Percentiles rank a stretch among this genome's conserved stretches.
Evolutionary conservation across 2,888 invertebrate species (phyloP).

Genomic region (Meganola albula): DNA sequence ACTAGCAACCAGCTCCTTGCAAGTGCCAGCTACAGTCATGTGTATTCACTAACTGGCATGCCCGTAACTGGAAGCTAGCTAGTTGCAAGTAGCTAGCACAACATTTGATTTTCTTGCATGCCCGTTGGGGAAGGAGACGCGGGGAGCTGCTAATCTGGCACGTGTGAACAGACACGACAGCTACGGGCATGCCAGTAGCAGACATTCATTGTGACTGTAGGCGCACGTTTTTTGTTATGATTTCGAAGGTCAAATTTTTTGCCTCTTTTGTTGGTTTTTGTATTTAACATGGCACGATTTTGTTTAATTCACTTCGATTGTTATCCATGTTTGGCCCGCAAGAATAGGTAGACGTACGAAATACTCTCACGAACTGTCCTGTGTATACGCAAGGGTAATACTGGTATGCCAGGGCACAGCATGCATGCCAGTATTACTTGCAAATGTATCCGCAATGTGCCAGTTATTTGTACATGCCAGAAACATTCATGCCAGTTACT

Average conservation of each 20-base stretch:
- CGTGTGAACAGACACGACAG: slow-evolving; percentile 17
- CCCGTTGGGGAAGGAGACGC: slow-evolving; percentile 16
- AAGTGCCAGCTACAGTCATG: slow-evolving; percentile 16
- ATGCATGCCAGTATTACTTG: slow-evolving; percentile 16
- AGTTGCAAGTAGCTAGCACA: slow-evolving; percentile 18
- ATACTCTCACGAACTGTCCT: slow-evolving; percentile 24
- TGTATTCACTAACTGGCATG: slow-evolving; percentile 17
- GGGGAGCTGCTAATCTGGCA: slow-evolving; percentile 13
- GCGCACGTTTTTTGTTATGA: slow-evolving; percentile 11
- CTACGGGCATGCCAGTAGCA: slow-evolving; percentile 14
- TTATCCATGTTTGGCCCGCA: slow-evolving; percentile 7
- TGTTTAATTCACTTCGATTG: not conserved
- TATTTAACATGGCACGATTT: slow-evolving; percentile 1
- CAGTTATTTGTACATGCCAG: slow-evolving; percentile 14
- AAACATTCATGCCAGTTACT: slow-evolving; percentile 10
- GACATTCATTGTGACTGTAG: slow-evolving; percentile 10
- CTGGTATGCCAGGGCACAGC: slow-evolving; percentile 12
- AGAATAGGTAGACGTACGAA: slow-evolving; percentile 22
- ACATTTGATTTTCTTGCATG: slow-evolving; percentile 19
- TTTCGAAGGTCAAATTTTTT: slow-evolving; percentile 14
- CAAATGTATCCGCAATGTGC: slow-evolving; percentile 17
- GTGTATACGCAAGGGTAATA: slow-evolving; percentile 11
- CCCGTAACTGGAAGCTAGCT: slow-evolving; percentile 12
- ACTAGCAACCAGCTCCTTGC: slow-evolving; percentile 16
- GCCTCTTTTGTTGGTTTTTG: slow-evolving; percentile 9